These are phyloP conservation scores for Eupithecia dodoneata DNA, from an alignment of 2,888 invertebrate species.

Conservation along the genomic window DNA sequence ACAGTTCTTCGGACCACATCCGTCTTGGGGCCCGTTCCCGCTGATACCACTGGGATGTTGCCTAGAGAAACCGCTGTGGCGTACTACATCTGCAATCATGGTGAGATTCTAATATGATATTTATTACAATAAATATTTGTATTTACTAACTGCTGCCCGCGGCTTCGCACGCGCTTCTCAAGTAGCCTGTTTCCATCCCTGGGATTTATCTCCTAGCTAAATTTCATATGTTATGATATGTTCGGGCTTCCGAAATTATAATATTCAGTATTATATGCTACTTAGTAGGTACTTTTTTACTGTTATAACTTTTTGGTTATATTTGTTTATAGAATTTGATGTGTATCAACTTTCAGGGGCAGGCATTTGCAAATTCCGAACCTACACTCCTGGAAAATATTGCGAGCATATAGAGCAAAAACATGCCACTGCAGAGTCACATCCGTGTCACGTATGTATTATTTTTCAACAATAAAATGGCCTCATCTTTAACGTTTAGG, in stretches of 20 bases:
- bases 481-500: neutral
- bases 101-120: conserved; percentile 46
- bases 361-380: conserved; percentile 61
- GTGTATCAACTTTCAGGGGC: conserved; percentile 41
- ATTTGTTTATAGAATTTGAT: neutral
- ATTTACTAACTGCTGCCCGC: too few species aligned
- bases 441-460: conserved; percentile 67
- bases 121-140: too few species aligned
- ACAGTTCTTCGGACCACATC: conserved; percentile 53
- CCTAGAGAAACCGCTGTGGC: conserved; percentile 67
- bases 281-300: neutral
- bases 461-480: neutral
- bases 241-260: too few species aligned
- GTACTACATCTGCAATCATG: conserved; percentile 63
- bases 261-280: neutral
- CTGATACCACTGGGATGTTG: conserved; percentile 51
- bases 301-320: neutral
- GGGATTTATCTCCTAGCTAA: too few species aligned
- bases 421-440: conserved; percentile 52
- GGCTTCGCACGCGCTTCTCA: too few species aligned
- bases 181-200: too few species aligned
- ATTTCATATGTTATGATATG: too few species aligned
- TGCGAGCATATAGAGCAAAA: conserved; percentile 62
- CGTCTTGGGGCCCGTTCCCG: conserved; percentile 44
- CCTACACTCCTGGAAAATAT: conserved; percentile 68